Base-by-base conservation (phyloP, 2,888 invertebrate genomes). In the Ashinkailepas kermadecensis region DNA sequence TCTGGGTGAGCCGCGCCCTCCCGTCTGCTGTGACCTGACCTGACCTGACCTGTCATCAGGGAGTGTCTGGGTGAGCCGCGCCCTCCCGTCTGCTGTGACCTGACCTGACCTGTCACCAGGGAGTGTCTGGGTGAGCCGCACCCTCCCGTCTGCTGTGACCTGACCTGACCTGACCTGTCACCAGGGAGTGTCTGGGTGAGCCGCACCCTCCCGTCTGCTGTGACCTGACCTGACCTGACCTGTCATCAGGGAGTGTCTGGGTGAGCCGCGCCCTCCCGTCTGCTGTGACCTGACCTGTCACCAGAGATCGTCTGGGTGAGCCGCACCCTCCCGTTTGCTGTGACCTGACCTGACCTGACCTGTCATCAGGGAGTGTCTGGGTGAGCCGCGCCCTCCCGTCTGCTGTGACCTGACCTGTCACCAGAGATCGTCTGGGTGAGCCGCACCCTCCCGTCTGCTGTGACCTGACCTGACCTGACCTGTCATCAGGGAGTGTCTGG, bases 391-490 rank as follows among this genome's bases (percentile, higher is more conserved):
- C 59, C 59, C 1, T 7, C 7, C 59, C 11, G 7, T 7, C 12
- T 59, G 11, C 12, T 59, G 59, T 13, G 39, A 8, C 64, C 64
- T 64, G 21, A 81, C 10, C 18, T 13, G 84, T 84, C 18, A 21
- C n/a, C 85, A 90, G 90, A 90, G 90, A 90, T 84, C 90, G 90
- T 85, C 85, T 89, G 79, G 88, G 89, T 0, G 91, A 92, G 84
- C 91, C 92, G 8, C 92, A 92, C 87, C 92, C 92, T 81, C 92
- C 92, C 0, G 90, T 91, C 84, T 91, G 91, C 78, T 92, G 92
- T 87, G 89, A 89, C 25, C 90, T 39, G 39, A 39, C 39, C 39
- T 39, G 39, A 39, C 39, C 39, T 39, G 39, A 39, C 39, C 39
- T 39, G 39, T 39, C 39, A 4, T 4, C 39, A 39, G 39, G 39